Base-by-base conservation (phyloP, 2,888 invertebrate species). In the Nipponacmea schrenckii region DNA sequence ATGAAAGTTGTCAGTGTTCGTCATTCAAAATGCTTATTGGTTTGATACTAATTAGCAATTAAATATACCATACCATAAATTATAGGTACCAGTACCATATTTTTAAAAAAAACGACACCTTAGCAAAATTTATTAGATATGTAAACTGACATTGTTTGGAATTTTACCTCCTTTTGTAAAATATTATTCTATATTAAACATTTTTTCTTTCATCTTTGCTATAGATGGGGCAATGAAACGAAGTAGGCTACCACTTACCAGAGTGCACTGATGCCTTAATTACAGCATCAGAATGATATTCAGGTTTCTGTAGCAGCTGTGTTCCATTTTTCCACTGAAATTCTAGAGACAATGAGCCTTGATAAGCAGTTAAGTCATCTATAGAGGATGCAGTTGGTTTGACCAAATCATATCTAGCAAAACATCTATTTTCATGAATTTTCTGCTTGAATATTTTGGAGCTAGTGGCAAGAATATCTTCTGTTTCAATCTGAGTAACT, bases 231-330 rank as follows among this genome's bases (percentile, higher is more conserved):
- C n/a, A n/a, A n/a, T n/a, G n/a, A n/a, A n/a, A n/a, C n/a, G n/a
- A n/a, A n/a, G n/a, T n/a, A n/a, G n/a, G n/a, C n/a, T n/a, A 8
- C 7, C 7, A 39, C 39, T 39, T 44, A 74, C 74, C 74, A 67
- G 74, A 68, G 24, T 39, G 56, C 14, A 81, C 79, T 24, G 75
- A 76, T 4, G 81, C 79, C 64, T 79, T 80, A 31, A 82, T 75
- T 10, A 66, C 67, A 4, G 82, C 75, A 45, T 71, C 76, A 7
- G 82, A 79, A 62, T 82, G 79, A 5, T 72, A 26, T 17, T 82
- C 82, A 12, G 84, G 82, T 8, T 73, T 77, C 46, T 81, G 78
- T 14, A 83, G 67, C 24, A 81, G 68, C n/a, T 72, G 68, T 12
- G 69, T 48, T 4, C 69, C 68, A 26, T 76, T 79, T 68, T 74